Base-by-base conservation (phyloP, 2,888 invertebrate genomes). In the Eupeodes latifasciatus region DNA sequence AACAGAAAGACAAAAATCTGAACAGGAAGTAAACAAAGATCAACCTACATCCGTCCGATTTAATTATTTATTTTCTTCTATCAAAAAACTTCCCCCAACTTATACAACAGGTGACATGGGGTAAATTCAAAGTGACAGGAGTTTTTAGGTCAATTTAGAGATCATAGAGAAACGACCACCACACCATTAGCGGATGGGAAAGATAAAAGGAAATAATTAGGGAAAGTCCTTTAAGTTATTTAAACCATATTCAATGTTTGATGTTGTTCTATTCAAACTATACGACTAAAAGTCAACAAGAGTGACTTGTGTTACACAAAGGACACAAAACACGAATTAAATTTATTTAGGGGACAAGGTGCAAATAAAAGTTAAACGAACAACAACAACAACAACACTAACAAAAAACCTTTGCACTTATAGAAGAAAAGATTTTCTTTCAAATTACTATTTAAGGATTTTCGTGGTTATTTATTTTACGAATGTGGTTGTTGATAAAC, bases 391-490 rank as follows among this genome's bases (percentile, higher is more conserved):
- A 62, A 6, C 5, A 40, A 7, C 3, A 62, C 9, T 16, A 62
- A 40, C 34, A 34, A 19, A 27, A 34, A 66, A 47, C 47, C 19
- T 47, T 66, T 14, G 4, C 53, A 53, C 53, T 40, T 69, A 12
- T 19, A 36, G 34, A 53, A 27, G 34, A 69, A 19, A 36, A 19
- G 12, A 34, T 69, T 36, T 69, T 16, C 51, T 4, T 51, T 69
- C 34, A 53, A 53, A 53, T 69, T 40, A 40, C 53, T 69, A 40
- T 51, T 19, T n/a, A 67, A 57, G 71, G 57, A 57, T 47, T 57
- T 44, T 71, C 51, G 57, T 47, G 71, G 44, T 47, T 72, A 44
- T 57, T 44, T 72, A 72, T 72, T 72, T 72, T 47, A 72, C 57
- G 47, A 72, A 72, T 57, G 57, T 47, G 71, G 66, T 53, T 16